These are phyloP conservation scores for Astyanax mexicanus DNA, from an alignment of 2,797 vertebrate genomes.

Conservation along the genomic window DNA sequence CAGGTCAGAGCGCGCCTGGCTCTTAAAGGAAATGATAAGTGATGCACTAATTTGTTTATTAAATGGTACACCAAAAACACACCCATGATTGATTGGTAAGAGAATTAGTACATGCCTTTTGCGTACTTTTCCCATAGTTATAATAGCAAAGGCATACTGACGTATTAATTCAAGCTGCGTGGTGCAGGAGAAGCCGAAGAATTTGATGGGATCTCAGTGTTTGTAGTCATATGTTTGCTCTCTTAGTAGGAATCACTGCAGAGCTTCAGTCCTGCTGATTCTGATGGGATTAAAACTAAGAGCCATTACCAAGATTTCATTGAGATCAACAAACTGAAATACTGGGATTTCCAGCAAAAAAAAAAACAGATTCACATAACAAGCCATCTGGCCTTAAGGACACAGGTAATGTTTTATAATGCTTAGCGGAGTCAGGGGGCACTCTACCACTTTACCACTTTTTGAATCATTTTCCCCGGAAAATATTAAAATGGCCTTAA, in stretches of 20 bases:
- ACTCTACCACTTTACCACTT: background rate
- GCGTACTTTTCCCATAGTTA: too few relatives aligned
- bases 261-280: background rate
- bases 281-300: background rate
- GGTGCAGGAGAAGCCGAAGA: too few relatives aligned
- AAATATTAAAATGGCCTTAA: too few relatives aligned
- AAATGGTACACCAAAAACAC: too few relatives aligned
- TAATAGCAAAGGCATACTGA: too few relatives aligned
- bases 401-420: background rate
- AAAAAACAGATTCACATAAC: constrained; percentile 4
- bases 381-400: background rate
- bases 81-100: too few relatives aligned
- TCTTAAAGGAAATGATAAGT: too few relatives aligned
- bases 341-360: background rate
- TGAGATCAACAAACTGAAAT: background rate
- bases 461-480: background rate
- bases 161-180: too few relatives aligned
- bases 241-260: background rate
- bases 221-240: background rate
- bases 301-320: constrained; percentile 15
- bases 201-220: background rate
- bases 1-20: too few relatives aligned
- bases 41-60: too few relatives aligned
- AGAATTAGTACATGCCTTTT: too few relatives aligned
- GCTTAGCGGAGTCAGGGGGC: background rate